phyloP scores from a whole-genome alignment of 2,888 invertebrate species.

The Drosophila histrio region DNA sequence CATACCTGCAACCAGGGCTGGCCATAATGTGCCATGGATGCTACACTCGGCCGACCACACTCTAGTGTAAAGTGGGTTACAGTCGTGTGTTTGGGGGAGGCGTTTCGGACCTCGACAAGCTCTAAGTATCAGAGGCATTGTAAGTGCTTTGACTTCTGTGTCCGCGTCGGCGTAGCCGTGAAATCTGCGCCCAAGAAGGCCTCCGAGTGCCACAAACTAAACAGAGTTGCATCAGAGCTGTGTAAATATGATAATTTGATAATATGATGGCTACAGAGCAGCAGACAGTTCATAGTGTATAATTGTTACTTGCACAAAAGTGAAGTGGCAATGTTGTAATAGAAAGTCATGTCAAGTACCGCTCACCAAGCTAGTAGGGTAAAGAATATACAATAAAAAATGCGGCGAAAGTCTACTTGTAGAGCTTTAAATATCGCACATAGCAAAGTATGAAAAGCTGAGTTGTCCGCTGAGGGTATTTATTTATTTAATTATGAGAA shows the following conservation, averaged over 20 bases:
- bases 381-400: too few relatives aligned
- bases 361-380: too few relatives aligned
- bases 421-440: too few relatives aligned
- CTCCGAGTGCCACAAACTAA: slow-evolving; percentile 7
- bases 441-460: too few relatives aligned
- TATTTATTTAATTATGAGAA: too few relatives aligned
- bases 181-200: slow-evolving; percentile 27
- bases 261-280: slow-evolving; percentile 7
- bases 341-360: background rate
- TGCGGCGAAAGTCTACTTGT: too few relatives aligned
- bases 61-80: slow-evolving; percentile 72
- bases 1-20: slow-evolving; percentile 45
- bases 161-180: slow-evolving; percentile 32
- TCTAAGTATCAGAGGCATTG: slow-evolving; percentile 10
- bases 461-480: too few relatives aligned
- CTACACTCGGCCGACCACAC: slow-evolving; percentile 48
- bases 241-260: slow-evolving; percentile 39
- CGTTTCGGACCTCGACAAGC: slow-evolving; percentile 11
- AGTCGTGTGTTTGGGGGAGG: slow-evolving; percentile 25
- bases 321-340: slow-evolving; percentile 17
- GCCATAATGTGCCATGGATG: slow-evolving; percentile 59
- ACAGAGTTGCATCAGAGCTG: slow-evolving; percentile 22
- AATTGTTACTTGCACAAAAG: background rate
- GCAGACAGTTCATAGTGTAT: slow-evolving; percentile 11
- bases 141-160: slow-evolving; percentile 46